Percentiles rank a stretch among this genome's conserved stretches.
Evolutionary conservation across 1,140 invertebrate genomes (phyloP).

Genomic region (Halesus radiatus): DNA sequence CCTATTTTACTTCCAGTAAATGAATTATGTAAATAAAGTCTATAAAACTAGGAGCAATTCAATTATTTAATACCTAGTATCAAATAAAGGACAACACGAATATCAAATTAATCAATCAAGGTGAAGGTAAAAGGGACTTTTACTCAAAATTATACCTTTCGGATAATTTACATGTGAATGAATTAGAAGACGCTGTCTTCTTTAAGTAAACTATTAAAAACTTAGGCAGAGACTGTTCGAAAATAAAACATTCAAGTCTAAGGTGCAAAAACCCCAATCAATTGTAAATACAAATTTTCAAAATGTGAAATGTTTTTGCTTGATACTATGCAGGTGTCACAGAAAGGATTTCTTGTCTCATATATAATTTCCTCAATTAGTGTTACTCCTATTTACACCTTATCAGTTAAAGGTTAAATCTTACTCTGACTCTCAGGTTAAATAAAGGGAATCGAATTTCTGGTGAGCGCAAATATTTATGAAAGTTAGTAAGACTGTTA

Average conservation of each 20-base stretch:
- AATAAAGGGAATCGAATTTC: too few species aligned
- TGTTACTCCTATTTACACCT: conserved; percentile 36
- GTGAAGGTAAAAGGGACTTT: not conserved
- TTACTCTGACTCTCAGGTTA: not conserved
- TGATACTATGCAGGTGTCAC: conserved; percentile 43
- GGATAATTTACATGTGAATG: not conserved
- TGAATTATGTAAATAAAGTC: conserved; percentile 27
- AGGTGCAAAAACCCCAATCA: conserved; percentile 58
- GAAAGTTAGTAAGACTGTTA: too few species aligned
- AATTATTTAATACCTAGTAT: conserved; percentile 8
- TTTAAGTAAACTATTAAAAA: conserved; percentile 3
- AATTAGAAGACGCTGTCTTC: conserved; percentile 1
- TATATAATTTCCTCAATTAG: conserved; percentile 36
- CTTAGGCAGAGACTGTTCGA: conserved; percentile 20
- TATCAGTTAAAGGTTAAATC: not conserved
- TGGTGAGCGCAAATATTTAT: too few species aligned
- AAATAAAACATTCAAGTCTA: conserved; percentile 57
- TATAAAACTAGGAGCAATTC: conserved; percentile 28
- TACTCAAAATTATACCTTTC: too few species aligned
- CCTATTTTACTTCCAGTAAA: conserved; percentile 31
- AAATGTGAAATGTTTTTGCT: conserved; percentile 53
- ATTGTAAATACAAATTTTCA: conserved; percentile 52
- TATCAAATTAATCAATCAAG: conserved; percentile 20
- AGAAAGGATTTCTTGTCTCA: conserved; percentile 47
- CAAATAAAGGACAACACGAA: conserved; percentile 35